A percentile compares a stretch with the other conserved stretches of the same genome.
phyloP scores from a whole-genome alignment of 1,140 invertebrate genomes.

The Drosophila sulfurigaster region DNA sequence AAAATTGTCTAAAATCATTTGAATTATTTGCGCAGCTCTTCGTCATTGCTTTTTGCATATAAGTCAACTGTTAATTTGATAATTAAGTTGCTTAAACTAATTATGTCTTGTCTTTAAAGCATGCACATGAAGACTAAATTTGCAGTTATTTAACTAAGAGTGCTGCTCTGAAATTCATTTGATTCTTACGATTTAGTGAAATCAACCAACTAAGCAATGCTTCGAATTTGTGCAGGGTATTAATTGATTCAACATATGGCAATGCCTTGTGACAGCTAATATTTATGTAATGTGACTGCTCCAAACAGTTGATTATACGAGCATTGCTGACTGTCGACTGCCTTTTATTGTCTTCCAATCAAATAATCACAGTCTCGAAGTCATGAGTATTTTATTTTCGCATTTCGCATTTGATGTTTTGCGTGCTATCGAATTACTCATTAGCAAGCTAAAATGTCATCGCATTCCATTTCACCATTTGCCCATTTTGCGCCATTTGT shows the following conservation, averaged over 20 bases:
- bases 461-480: constrained; percentile 21
- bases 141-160: too few species aligned
- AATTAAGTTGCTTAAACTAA: not conserved
- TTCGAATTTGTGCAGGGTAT: constrained; percentile 7
- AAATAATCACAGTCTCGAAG: constrained; percentile 44
- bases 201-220: too few species aligned
- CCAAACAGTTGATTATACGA: constrained; percentile 3
- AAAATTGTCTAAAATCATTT: too few species aligned
- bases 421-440: constrained; percentile 51
- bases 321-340: constrained; percentile 11
- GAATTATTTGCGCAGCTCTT: too few species aligned
- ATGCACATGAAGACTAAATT: too few species aligned
- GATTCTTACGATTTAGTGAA: too few species aligned
- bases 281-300: constrained; percentile 22
- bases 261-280: constrained; percentile 4
- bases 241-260: constrained; percentile 6
- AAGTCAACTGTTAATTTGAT: not conserved
- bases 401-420: constrained; percentile 36
- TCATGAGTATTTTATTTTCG: constrained; percentile 35
- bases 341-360: constrained; percentile 54
- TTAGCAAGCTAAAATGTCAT: constrained; percentile 32
- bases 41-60: not conserved
- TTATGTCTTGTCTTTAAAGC: not conserved
- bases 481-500: constrained; percentile 38
- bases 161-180: too few species aligned